A percentile compares a stretch with the other conserved stretches of the same genome.
Conservation (phyloP, 2,113 vertebrate species). For the Calyptomena viridis region DNA sequence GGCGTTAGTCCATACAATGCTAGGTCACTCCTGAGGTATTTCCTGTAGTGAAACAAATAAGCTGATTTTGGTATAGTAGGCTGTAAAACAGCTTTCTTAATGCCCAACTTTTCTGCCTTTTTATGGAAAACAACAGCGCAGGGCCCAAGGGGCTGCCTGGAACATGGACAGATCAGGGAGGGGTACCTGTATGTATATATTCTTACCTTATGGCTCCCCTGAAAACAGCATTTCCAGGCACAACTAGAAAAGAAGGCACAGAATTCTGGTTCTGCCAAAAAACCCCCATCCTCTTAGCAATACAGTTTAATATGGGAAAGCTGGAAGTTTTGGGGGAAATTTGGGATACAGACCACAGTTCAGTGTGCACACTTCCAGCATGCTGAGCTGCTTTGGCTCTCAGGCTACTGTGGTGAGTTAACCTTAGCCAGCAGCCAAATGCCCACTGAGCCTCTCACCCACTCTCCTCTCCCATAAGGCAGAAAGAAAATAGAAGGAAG, state of each 20-base stretch:
- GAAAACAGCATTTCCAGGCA: background rate
- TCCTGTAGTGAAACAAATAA: background rate
- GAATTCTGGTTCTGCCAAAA: background rate
- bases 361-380: background rate
- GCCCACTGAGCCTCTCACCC: background rate
- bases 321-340: background rate
- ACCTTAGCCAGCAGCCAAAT: background rate
- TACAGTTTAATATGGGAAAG: background rate
- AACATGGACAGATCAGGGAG: background rate
- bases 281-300: background rate
- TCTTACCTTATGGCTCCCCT: background rate
- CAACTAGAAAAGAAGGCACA: background rate
- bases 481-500: background rate
- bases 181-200: too few relatives aligned
- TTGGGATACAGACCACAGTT: background rate
- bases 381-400: background rate
- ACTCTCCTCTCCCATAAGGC: background rate
- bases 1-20: background rate
- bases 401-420: background rate
- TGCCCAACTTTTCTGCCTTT: background rate
- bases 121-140: background rate
- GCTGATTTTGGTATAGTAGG: background rate
- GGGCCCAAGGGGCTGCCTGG: fast-evolving
- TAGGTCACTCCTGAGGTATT: background rate
- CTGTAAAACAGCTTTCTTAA: background rate